Conservation (phyloP, 2,888 invertebrate species). For the Heliconius cydno region DNA sequence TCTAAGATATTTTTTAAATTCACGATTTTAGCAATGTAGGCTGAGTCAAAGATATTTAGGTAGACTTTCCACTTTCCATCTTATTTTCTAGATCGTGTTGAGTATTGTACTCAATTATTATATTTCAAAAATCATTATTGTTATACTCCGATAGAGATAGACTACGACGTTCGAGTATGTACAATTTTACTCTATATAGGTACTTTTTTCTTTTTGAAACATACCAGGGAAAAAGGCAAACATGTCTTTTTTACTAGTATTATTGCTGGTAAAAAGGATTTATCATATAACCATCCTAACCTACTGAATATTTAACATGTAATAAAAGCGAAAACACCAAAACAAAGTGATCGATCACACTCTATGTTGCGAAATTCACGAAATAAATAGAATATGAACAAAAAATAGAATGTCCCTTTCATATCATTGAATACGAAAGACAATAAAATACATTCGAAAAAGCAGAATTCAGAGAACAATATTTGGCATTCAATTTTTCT, state of each 20-base stretch:
- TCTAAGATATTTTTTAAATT: neutral
- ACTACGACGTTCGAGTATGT: too few species aligned
- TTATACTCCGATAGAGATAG: too few species aligned
- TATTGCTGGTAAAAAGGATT: neutral
- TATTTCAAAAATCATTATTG: too few species aligned
- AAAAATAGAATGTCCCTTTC: neutral
- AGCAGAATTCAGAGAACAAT: neutral
- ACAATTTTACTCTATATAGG: too few species aligned
- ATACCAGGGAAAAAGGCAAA: too few species aligned
- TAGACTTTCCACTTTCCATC: too few species aligned
- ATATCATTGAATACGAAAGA: neutral
- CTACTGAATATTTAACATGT: neutral
- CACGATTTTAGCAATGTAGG: neutral
- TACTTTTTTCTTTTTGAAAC: too few species aligned
- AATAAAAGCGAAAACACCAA: neutral
- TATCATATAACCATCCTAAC: neutral
- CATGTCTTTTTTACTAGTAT: neutral
- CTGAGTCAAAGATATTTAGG: neutral
- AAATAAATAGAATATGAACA: neutral
- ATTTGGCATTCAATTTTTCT: slow-evolving; percentile 22
- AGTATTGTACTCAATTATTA: too few species aligned
- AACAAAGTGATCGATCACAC: neutral
- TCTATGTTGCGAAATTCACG: neutral
- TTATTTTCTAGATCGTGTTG: too few species aligned
- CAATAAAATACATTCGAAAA: neutral